Evolutionary conservation across 2,888 invertebrate genomes (phyloP), one percentile per base, ranked within the genome.

Genomic region (Ommatoiulus sabulosus): DNA sequence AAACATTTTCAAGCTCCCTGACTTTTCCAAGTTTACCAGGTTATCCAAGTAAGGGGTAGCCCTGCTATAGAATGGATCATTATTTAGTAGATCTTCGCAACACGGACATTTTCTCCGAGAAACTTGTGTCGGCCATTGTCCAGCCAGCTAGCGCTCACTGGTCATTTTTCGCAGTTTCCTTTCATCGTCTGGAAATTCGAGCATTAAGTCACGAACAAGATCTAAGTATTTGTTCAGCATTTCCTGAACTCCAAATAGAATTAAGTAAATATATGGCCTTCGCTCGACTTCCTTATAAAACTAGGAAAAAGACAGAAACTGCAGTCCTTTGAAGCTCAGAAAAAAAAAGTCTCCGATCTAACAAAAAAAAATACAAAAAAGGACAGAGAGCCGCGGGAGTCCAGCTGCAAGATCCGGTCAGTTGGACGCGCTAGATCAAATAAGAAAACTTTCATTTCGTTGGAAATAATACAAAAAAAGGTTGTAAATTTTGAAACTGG

Each of bases 201-300:
- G 35, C 35, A 35, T 35, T 1, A 35, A 35, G 35, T 35, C 35
- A 35, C 0, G 3, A 0, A 63, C 63, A 63, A n/a, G 63, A 63
- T 20, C 7, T 63, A 63, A 63, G 63, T 63, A 63, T 63, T 63
- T 63, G 63, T 63, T 63, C 63, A 63, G 63, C 63, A 20, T 63
- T 63, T 63, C 63, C 63, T 20, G 63, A 63, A 63, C n/a, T 20
- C 63, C n/a, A 63, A n/a, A 63, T 63, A 20, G 20, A 63, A 63
- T 63, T 63, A 63, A 63, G 63, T 20, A 63, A 63, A 63, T 63
- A 63, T 63, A 63, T 20, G 20, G 63, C n/a, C 63, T n/a, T 63
- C n/a, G n/a, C 0, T 63, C 1, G 4, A 20, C 20, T 63, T 63
- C 20, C 63, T 63, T 63, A 63, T 63, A 63, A 63, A 63, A 63